phyloP scores from a whole-genome alignment of 1,140 invertebrate genomes.

The Drosophila pectinifera region DNA sequence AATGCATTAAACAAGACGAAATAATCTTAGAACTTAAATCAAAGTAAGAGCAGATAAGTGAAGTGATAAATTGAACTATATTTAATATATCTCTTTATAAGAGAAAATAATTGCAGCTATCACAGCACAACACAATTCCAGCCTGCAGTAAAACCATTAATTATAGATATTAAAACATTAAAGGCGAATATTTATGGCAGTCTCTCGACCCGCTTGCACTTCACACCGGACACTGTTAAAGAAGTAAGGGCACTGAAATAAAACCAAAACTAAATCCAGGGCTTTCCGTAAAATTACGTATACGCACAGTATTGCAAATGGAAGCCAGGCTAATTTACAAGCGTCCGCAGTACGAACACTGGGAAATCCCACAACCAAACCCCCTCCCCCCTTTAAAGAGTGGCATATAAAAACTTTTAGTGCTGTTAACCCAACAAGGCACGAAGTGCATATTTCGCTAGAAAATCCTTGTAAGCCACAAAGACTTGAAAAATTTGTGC shows the following conservation, averaged over 20 bases:
- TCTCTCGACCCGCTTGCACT: slow-evolving; percentile 38
- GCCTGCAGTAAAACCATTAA: slow-evolving; percentile 13
- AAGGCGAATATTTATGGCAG: slow-evolving; percentile 21
- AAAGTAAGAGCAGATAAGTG: neutral
- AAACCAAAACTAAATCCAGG: slow-evolving; percentile 27
- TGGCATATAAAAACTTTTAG: slow-evolving; percentile 64
- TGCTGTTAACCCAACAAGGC: slow-evolving; percentile 52
- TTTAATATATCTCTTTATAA: neutral
- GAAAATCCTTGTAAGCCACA: slow-evolving; percentile 80
- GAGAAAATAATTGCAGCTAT: slow-evolving; percentile 13
- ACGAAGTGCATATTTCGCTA: slow-evolving; percentile 77
- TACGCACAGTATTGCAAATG: slow-evolving; percentile 53
- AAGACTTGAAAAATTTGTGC: slow-evolving; percentile 81
- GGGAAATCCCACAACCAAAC: no score
- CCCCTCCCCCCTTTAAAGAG: slow-evolving; percentile 43
- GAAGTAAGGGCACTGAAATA: slow-evolving; percentile 16
- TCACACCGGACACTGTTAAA: slow-evolving; percentile 5
- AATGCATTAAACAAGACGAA: no score
- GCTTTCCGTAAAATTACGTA: slow-evolving; percentile 65
- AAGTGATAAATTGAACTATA: slow-evolving; percentile 1
- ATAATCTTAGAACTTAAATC: neutral
- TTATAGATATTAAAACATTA: slow-evolving; percentile 9
- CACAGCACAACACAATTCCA: neutral
- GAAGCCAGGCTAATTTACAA: slow-evolving; percentile 63
- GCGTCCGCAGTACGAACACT: slow-evolving; percentile 6